Conservation (phyloP, 2,797 vertebrate genomes). For the Spheniscus humboldti region DNA sequence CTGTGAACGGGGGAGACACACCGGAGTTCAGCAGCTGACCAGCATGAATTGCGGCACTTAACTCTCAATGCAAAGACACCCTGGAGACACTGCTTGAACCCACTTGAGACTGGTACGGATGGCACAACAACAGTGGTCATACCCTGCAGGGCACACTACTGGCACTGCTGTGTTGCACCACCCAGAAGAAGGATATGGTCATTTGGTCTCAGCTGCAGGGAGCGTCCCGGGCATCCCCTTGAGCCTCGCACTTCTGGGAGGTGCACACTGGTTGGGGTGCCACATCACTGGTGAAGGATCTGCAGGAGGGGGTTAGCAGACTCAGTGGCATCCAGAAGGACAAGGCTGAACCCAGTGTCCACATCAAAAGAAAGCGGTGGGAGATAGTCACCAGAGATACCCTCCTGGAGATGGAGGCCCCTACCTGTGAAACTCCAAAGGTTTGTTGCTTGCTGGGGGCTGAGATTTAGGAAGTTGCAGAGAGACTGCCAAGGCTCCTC, state of each 20-base stretch:
- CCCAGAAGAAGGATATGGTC: neutral
- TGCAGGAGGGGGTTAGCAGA: neutral
- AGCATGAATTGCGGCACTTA: neutral
- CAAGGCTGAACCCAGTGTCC: neutral
- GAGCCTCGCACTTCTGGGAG: neutral
- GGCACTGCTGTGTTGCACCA: neutral
- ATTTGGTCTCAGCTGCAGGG: too few relatives aligned
- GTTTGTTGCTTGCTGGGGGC: neutral
- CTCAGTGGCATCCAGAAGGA: neutral
- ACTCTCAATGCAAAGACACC: neutral
- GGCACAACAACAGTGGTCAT: accelerated
- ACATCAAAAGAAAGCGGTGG: neutral
- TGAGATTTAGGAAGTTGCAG: neutral
- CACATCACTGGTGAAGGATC: neutral
- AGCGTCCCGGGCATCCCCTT: neutral
- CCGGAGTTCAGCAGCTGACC: neutral
- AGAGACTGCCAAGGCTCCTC: neutral
- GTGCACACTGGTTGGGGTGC: too few relatives aligned
- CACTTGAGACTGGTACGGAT: accelerated
- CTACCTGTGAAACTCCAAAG: neutral
- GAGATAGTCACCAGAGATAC: neutral
- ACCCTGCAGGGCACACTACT: neutral
- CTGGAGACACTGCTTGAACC: neutral
- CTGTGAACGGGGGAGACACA: accelerated
- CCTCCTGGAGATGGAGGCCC: neutral